Percentiles rank a stretch among this genome's conserved stretches.
Evolutionary conservation across 2,113 vertebrate genomes (phyloP).

Genomic region (Spilogale gracilis): DNA sequence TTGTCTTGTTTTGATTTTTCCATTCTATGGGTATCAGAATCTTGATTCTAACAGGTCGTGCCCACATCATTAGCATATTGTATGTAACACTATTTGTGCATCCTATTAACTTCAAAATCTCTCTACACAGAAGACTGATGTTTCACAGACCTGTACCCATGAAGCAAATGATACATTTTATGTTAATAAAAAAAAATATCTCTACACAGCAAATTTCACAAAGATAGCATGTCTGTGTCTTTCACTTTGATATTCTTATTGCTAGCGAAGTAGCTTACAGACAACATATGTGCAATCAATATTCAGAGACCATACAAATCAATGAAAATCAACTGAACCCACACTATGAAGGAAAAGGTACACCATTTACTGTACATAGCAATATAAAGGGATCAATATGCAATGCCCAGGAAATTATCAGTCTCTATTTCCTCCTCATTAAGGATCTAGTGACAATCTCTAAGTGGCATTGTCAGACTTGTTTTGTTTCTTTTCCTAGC

Average conservation of each 20-base stretch:
- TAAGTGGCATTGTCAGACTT: neutral
- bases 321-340: conserved; percentile 48
- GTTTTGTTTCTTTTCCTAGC: neutral
- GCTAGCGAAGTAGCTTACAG: neutral
- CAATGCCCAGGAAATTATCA: neutral
- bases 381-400: neutral
- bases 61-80: neutral
- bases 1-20: neutral
- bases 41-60: neutral
- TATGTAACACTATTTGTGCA: neutral
- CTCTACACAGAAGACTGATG: neutral
- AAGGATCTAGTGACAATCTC: neutral
- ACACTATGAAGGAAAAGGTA: neutral
- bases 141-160: too few relatives aligned
- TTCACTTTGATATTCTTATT: neutral
- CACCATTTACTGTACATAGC: neutral
- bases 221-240: neutral
- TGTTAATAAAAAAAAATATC: neutral
- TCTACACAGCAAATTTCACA: neutral
- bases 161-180: too few relatives aligned
- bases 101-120: neutral
- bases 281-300: neutral
- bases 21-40: neutral
- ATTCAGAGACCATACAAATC: neutral
- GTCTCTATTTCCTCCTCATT: neutral